Conservation (phyloP, 2,797 vertebrate species). For the Manis crassicaudata region DNA sequence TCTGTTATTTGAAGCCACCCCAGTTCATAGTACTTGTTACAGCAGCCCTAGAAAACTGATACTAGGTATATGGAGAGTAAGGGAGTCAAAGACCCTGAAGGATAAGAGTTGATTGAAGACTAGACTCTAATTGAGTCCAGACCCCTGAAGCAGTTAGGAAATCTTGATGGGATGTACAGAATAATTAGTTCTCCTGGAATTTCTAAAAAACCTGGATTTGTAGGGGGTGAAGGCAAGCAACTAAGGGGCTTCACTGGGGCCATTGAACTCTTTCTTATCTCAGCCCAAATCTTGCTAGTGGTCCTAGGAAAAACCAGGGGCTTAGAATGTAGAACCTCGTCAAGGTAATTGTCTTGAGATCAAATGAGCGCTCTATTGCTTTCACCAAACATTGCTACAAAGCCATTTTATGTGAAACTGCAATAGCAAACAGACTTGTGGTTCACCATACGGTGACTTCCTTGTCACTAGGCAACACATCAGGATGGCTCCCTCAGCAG, state of each 20-base stretch:
- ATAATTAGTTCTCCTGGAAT: not conserved
- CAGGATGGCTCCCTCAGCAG: conserved; percentile 54
- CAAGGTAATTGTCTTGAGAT: conserved; percentile 7
- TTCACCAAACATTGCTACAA: not conserved
- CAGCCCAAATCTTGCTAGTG: not conserved
- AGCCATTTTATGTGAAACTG: conserved; percentile 23
- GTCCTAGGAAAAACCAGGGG: not conserved
- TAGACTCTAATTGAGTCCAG: conserved; percentile 41
- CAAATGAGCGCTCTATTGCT: not conserved
- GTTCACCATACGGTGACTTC: conserved; percentile 66
- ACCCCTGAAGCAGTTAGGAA: not conserved
- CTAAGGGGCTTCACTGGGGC: not conserved
- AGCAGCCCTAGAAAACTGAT: not conserved
- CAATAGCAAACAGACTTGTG: conserved; percentile 63
- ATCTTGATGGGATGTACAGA: not conserved
- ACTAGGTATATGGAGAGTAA: not conserved
- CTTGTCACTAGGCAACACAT: conserved; percentile 64
- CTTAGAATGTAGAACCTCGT: not conserved
- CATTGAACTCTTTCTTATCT: conserved; percentile 5
- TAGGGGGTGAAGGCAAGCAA: not conserved
- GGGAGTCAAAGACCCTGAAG: not conserved
- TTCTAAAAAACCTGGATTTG: conserved; percentile 10
- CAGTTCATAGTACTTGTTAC: not conserved
- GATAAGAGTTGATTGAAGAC: not conserved
- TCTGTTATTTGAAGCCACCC: not conserved